These are phyloP conservation scores for Amphipyra tragopoginis DNA, from an alignment of 2,888 invertebrate genomes.

Conservation along the genomic window DNA sequence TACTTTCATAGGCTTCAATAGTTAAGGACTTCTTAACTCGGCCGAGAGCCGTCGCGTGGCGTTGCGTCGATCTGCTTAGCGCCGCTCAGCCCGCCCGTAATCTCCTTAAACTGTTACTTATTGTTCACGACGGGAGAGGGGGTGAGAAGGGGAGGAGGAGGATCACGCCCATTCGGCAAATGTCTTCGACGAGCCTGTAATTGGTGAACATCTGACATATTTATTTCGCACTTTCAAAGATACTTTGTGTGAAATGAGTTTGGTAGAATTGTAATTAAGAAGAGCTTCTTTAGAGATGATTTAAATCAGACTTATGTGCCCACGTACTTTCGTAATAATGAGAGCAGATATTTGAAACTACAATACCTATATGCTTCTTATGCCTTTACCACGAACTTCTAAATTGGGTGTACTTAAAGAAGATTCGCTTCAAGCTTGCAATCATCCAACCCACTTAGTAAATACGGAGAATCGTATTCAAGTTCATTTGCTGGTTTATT, in stretches of 20 bases:
- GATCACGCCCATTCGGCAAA: conserved; percentile 60
- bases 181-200: conserved; percentile 57
- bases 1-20: conserved; percentile 34
- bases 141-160: conserved; percentile 44
- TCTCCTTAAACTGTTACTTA: conserved; percentile 71
- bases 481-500: not conserved
- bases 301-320: conserved; percentile 4
- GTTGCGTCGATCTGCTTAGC: conserved; percentile 58
- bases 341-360: not conserved
- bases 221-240: conserved; percentile 50
- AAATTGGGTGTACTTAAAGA: not conserved
- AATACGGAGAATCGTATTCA: not conserved
- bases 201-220: conserved; percentile 55
- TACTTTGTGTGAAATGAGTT: conserved; percentile 44
- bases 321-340: not conserved
- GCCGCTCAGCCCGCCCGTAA: conserved; percentile 55
- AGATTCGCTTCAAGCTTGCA: not conserved
- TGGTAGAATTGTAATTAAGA: conserved; percentile 45
- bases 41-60: conserved; percentile 28
- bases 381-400: not conserved
- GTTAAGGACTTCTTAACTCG: conserved; percentile 37
- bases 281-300: not conserved
- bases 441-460: not conserved
- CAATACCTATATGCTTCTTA: not conserved
- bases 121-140: conserved; percentile 47